Conservation (phyloP, 2,888 invertebrate genomes). For the Coelinius sp. region DNA sequence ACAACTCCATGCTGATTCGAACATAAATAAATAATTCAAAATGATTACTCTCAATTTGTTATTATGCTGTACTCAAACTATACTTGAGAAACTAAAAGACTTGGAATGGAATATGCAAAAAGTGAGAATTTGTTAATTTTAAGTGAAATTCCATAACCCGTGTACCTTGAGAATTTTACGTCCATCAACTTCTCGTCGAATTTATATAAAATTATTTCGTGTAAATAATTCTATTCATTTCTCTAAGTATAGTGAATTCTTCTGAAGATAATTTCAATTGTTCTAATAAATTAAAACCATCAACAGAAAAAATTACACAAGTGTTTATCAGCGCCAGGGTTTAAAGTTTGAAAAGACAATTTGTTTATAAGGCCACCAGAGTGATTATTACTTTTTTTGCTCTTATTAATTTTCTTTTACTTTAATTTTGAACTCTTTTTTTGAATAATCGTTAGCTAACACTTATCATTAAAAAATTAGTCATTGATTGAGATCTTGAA, state of each 20-base stretch:
- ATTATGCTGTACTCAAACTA: not conserved
- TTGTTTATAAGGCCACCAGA: conserved; percentile 70
- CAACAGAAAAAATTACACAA: conserved; percentile 38
- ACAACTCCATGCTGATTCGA: not conserved
- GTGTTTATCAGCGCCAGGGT: conserved; percentile 59
- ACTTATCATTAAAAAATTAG: conserved; percentile 58
- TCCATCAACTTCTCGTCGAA: not conserved
- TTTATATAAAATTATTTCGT: conserved; percentile 1
- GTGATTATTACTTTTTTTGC: conserved; percentile 62
- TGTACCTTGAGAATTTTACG: not conserved
- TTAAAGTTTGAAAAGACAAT: conserved; percentile 64
- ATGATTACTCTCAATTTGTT: not conserved
- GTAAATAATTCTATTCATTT: conserved; percentile 1
- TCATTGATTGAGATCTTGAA: conserved; percentile 21
- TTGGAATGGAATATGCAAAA: not conserved
- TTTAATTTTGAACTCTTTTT: conserved; percentile 40
- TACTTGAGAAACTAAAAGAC: not conserved
- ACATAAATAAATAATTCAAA: not conserved
- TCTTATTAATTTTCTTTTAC: conserved; percentile 44
- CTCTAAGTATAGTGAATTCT: conserved; percentile 4
- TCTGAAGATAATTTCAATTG: conserved; percentile 1
- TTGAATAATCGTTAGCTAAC: conserved; percentile 60
- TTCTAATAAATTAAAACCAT: conserved; percentile 17
- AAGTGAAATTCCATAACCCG: not conserved
- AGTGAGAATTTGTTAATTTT: not conserved